A percentile compares a stretch with the other conserved stretches of the same genome.
Conservation (phyloP, 1,140 invertebrate species). For the Neodiprion pinetum region DNA sequence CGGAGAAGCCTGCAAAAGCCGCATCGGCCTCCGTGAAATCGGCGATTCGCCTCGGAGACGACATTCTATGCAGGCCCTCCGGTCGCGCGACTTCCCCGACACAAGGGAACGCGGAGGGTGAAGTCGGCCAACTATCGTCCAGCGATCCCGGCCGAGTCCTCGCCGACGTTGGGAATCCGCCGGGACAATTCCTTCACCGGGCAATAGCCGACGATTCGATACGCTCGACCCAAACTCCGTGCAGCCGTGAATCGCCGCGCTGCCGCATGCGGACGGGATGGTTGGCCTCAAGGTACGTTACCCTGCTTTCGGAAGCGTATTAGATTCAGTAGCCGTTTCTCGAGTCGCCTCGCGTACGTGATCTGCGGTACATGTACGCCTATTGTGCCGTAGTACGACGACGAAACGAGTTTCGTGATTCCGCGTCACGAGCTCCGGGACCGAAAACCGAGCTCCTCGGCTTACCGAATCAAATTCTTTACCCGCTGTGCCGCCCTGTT, state of each 20-base stretch:
- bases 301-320: not conserved
- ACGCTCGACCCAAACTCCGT: constrained; percentile 34
- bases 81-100: constrained; percentile 44
- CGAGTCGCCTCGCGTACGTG: constrained; percentile 21
- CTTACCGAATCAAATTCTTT: too few relatives aligned
- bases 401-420: not conserved
- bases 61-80: constrained; percentile 45
- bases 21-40: constrained; percentile 59
- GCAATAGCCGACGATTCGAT: constrained; percentile 34
- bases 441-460: too few relatives aligned
- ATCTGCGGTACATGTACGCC: not conserved
- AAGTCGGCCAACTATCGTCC: constrained; percentile 36
- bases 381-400: not conserved
- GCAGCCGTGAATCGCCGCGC: not conserved
- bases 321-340: constrained; percentile 16
- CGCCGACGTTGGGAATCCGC: not conserved
- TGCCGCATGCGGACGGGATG: not conserved
- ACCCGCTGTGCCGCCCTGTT: too few relatives aligned
- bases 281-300: not conserved
- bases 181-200: constrained; percentile 34
- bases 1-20: constrained; percentile 58
- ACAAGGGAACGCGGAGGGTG: constrained; percentile 39
- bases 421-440: too few relatives aligned
- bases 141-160: constrained; percentile 7
- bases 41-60: constrained; percentile 55